Evolutionary conservation across 1,140 invertebrate genomes (phyloP), one percentile per base, ranked within the genome.

Genomic region (Solenopsis invicta): DNA sequence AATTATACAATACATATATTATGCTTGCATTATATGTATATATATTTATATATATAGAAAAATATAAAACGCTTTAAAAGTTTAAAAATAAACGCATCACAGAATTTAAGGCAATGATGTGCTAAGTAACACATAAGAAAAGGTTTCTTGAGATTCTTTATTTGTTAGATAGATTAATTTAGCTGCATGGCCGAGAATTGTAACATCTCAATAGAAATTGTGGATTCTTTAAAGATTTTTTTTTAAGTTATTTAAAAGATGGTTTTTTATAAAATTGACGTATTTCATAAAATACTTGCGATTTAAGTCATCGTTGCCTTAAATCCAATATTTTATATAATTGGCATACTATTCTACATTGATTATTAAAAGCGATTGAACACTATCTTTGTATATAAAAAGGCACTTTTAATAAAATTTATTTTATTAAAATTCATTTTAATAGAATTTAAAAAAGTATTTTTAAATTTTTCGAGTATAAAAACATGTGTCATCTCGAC

Each of bases 51-150:
- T 41, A 74, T 12, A 59, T 84, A 84, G 18, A 84, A 84, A 84
- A 84, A 61, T 74, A 84, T 84, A 84, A 84, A 84, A 52, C 54
- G 4, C 0, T 45, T 37, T 9, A 54, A 81, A 81, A 54, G 21
- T 80, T 54, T 2, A 54, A 69, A 54, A 5, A 34, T 37, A 41
- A 54, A 80, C 8, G 1, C 37, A 13, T 66, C n/a, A 29, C 34
- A 66, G 12, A 8, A 62, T 48, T 77, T 61, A 29, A 45, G 2
- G 8, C 45, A 16, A 41, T 5, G 13, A 80, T 12, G 9, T 41
- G 34, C 0, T 56, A 56, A 80, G 56, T 12, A 64, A 9, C 6
- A 66, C 48, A 18, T 50, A 12, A 50, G n/a, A 78, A 78, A 41
- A 41, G 41, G 8, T 34, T 18, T 0, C 4, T 13, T 34, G 24